Percentiles rank a stretch among this genome's conserved stretches.
Conservation (phyloP, 2,797 vertebrate species). For the Catostomus latipinnis region DNA sequence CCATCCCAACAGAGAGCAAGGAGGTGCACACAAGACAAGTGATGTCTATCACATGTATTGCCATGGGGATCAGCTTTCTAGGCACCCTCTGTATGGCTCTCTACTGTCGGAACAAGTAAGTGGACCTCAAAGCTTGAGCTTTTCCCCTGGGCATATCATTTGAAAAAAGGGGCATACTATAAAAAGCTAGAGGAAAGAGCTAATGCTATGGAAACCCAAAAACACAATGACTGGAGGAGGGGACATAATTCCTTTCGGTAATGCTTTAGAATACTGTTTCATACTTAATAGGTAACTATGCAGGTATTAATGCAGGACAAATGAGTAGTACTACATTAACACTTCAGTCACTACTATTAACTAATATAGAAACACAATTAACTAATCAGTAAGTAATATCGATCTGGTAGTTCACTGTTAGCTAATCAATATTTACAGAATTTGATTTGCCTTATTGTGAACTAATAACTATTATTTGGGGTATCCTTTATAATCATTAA, state of each 20-base stretch:
- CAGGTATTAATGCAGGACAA: too few species aligned
- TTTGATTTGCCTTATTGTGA: too few species aligned
- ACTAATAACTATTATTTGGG: too few species aligned
- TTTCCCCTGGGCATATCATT: constrained; percentile 10
- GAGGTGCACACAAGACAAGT: constrained; percentile 83
- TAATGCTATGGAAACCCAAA: constrained; percentile 26
- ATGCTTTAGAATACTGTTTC: too few species aligned
- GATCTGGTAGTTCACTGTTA: too few species aligned
- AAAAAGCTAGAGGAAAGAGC: constrained; percentile 18
- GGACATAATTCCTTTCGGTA: constrained; percentile 13
- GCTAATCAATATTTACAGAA: too few species aligned
- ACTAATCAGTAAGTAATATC: too few species aligned
- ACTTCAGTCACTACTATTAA: too few species aligned
- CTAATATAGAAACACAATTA: too few species aligned
- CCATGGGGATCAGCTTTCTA: constrained; percentile 93
- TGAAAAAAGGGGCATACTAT: constrained; percentile 17
- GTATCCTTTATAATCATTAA: too few species aligned
- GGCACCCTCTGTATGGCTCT: constrained; percentile 92
- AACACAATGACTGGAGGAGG: constrained; percentile 28
- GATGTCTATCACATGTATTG: constrained; percentile 92
- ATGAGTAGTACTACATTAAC: too few species aligned
- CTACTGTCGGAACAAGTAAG: constrained; percentile 97
- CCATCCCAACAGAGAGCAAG: constrained; percentile 76
- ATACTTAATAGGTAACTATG: too few species aligned
- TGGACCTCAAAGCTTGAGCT: constrained; percentile 22